A percentile compares a stretch with the other conserved stretches of the same genome.
Conservation (phyloP, 2,888 invertebrate species). For the Cheilosia scutellata region DNA sequence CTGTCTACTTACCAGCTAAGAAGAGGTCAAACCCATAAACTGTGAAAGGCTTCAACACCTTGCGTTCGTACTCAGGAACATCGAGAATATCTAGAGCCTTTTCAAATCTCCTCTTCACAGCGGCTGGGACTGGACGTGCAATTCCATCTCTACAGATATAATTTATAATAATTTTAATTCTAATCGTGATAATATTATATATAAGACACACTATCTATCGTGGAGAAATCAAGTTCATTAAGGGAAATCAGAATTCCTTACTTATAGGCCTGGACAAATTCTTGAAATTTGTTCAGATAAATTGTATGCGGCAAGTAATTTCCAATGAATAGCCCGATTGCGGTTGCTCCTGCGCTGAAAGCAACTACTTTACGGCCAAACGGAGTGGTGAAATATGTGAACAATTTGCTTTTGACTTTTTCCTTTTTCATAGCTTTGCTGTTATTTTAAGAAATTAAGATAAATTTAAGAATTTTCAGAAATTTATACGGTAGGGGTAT, state of each 20-base stretch:
- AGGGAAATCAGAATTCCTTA: slow-evolving; percentile 79
- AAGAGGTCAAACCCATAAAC: slow-evolving; percentile 90
- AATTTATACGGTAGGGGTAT: slow-evolving; percentile 20
- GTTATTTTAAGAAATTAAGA: background rate
- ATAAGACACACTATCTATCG: background rate
- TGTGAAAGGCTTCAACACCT: slow-evolving; percentile 87
- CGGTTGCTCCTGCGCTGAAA: slow-evolving; percentile 84
- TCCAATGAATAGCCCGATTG: slow-evolving; percentile 83
- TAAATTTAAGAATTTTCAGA: slow-evolving; percentile 3
- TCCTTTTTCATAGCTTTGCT: slow-evolving; percentile 45
- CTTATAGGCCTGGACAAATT: slow-evolving; percentile 88
- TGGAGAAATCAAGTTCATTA: background rate
- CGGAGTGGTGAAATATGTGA: slow-evolving; percentile 82
- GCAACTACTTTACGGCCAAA: slow-evolving; percentile 85
- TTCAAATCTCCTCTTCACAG: slow-evolving; percentile 85
- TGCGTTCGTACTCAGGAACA: slow-evolving; percentile 85
- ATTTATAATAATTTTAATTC: too few species aligned
- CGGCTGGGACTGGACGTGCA: slow-evolving; percentile 85
- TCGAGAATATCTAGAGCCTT: slow-evolving; percentile 87
- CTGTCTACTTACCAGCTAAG: slow-evolving; percentile 86
- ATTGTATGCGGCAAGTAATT: slow-evolving; percentile 87
- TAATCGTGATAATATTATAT: too few species aligned
- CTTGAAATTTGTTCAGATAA: slow-evolving; percentile 86
- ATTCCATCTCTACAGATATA: slow-evolving; percentile 86
- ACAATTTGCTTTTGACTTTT: slow-evolving; percentile 3